Percentiles rank a stretch among this genome's conserved stretches.
phyloP scores from a whole-genome alignment of 2,888 invertebrate genomes.

The Amphipoea lucens region DNA sequence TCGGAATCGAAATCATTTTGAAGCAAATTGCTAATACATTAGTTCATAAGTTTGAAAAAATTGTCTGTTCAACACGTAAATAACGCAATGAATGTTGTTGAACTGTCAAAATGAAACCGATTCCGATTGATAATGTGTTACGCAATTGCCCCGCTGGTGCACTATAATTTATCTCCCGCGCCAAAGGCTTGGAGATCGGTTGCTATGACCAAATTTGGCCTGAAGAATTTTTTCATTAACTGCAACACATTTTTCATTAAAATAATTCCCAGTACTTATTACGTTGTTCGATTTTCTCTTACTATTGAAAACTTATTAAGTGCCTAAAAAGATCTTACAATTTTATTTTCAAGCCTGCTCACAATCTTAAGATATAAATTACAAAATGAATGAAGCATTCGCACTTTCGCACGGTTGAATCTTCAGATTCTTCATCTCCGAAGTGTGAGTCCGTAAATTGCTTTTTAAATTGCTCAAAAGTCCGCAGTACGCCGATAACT shows the following conservation, averaged over 20 bases:
- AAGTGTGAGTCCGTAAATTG: slow-evolving; percentile 62
- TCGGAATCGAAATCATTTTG: no score
- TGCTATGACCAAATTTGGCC: no score
- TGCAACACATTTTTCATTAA: not conserved
- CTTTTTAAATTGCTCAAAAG: slow-evolving; percentile 69
- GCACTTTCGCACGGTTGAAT: slow-evolving; percentile 44
- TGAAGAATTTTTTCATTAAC: not conserved
- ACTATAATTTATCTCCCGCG: no score
- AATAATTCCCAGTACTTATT: no score
- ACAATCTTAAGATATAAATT: slow-evolving; percentile 42
- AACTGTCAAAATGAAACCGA: no score
- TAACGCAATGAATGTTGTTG: no score
- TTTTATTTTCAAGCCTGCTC: not conserved
- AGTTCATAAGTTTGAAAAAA: no score
- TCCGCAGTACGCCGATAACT: slow-evolving; percentile 27
- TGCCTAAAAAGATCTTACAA: not conserved
- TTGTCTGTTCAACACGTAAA: no score
- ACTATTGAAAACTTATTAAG: not conserved
- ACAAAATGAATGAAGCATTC: slow-evolving; percentile 43
- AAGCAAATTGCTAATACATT: no score
- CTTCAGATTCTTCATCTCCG: slow-evolving; percentile 40
- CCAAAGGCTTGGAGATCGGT: no score
- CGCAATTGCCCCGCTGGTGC: no score
- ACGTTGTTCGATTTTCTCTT: not conserved
- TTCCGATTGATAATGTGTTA: no score